Evolutionary conservation across 2,797 vertebrate genomes (phyloP), one percentile per base, ranked within the genome.

Genomic region (Platalea minor): DNA sequence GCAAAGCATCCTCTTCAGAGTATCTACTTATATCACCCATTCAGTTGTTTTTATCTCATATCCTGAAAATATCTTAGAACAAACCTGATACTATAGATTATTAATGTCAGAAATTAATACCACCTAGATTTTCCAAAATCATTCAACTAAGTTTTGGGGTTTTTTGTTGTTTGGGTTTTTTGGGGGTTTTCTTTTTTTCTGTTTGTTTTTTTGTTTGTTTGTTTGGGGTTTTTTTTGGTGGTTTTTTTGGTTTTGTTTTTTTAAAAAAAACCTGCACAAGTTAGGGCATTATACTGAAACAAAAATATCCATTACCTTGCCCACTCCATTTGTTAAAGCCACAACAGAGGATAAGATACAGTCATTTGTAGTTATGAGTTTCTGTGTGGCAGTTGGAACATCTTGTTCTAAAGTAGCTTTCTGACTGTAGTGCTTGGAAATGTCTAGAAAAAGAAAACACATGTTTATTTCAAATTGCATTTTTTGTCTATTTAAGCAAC

Each of bases 371-470:
- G 99, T 99, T 75, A 98, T 92, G 60, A 99, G 98, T 97, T 99
- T 99, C 98, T 99, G 99, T 3, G 99, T 99, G 95, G 98, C 97
- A 31, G 98, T 99, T 69, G 99, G 99, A 93, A 99, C 97, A 64
- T 99, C 99, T 94, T 98, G 98, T 93, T 99, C 99, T 91, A 99
- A 97, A 83, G 98, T 57, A 72, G 98, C 99, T 98, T 99, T 99
- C 95, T 99, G 99, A 97, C 98, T 99, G 97, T 99, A 99, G 97
- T 99, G 99, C 97, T 99, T 99, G 59, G 98, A 99, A 98, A 99
- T 98, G 96, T 99, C 99, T 99, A 97, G 63, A 97, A 93, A 92
- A 65, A 78, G 46, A 95, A 91, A 11, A 12, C 24, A 74, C 6
- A 50, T 53, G 45, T 61, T 73, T 65, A 67, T 31, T n/a, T 10